Conservation (phyloP, 2,888 invertebrate genomes). For the Ashinkailepas kermadecensis region DNA sequence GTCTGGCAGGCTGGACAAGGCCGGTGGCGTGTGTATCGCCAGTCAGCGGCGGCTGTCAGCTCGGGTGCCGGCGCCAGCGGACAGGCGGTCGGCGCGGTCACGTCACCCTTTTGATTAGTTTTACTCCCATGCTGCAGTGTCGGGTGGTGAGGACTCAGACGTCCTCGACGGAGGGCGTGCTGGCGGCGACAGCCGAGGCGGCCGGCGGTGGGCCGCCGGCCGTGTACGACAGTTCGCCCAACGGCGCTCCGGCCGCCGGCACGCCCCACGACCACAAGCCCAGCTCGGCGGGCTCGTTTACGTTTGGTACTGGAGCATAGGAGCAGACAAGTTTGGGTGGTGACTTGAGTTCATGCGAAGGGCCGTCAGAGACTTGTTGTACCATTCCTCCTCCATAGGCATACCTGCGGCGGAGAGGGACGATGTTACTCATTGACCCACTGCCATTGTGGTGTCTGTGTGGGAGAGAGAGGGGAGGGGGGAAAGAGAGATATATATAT, state of each 20-base stretch:
- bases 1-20: too few relatives aligned
- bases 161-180: not conserved
- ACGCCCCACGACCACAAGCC: constrained; percentile 19
- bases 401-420: constrained; percentile 55
- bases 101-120: constrained; percentile 10
- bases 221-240: not conserved
- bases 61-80: too few relatives aligned
- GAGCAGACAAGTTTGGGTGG: constrained; percentile 76
- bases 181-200: not conserved
- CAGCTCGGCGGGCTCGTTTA: constrained; percentile 36
- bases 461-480: too few relatives aligned
- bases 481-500: too few relatives aligned
- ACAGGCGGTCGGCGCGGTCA: too few relatives aligned
- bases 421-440: too few relatives aligned
- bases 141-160: not conserved
- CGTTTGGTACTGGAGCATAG: constrained; percentile 90
- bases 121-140: constrained; percentile 18
- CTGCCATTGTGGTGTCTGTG: too few relatives aligned
- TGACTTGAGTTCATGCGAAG: constrained; percentile 94
- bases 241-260: not conserved
- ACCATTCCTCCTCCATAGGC: constrained; percentile 94
- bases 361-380: constrained; percentile 95
- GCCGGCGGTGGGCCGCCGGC: not conserved
- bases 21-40: too few relatives aligned
- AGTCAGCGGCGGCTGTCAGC: too few relatives aligned